These are phyloP conservation scores for Drosophila erecta DNA, from an alignment of 1,140 invertebrate species.

Conservation along the genomic window DNA sequence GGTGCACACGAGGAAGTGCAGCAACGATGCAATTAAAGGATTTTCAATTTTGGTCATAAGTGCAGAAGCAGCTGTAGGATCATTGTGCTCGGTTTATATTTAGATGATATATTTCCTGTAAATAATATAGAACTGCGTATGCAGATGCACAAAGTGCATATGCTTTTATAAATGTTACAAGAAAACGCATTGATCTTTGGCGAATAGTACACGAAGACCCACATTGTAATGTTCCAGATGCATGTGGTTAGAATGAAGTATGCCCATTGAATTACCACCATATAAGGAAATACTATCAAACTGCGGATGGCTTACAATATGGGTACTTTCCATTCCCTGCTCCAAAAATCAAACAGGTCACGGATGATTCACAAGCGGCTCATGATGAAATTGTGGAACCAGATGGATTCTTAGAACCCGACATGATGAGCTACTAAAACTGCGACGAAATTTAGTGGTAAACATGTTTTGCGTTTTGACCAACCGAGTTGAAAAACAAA, in stretches of 20 bases:
- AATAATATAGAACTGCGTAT: too few relatives aligned
- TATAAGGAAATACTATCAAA: not conserved
- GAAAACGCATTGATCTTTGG: not conserved
- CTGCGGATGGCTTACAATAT: not conserved
- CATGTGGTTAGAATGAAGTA: too few relatives aligned
- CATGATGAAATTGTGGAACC: conserved; percentile 62
- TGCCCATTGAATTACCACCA: too few relatives aligned
- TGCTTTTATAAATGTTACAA: too few relatives aligned
- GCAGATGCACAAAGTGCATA: too few relatives aligned
- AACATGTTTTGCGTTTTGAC: conserved; percentile 59
- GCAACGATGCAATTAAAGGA: conserved; percentile 19
- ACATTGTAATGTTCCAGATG: too few relatives aligned
- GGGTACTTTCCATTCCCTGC: not conserved
- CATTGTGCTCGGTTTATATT: conserved; percentile 2
- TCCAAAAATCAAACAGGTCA: not conserved
- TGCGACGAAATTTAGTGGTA: conserved; percentile 57
- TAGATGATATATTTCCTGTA: conserved; percentile 3
- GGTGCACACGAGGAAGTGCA: conserved; percentile 58
- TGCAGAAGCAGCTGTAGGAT: not conserved
- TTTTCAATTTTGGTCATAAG: conserved; percentile 20
- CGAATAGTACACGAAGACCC: too few relatives aligned
- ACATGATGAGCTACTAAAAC: conserved; percentile 57
- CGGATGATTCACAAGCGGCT: conserved; percentile 52
- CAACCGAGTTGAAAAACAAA: conserved; percentile 25
- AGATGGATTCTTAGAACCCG: conserved; percentile 60